phyloP scores from a whole-genome alignment of 2,888 invertebrate genomes.

The Apamea monoglypha region DNA sequence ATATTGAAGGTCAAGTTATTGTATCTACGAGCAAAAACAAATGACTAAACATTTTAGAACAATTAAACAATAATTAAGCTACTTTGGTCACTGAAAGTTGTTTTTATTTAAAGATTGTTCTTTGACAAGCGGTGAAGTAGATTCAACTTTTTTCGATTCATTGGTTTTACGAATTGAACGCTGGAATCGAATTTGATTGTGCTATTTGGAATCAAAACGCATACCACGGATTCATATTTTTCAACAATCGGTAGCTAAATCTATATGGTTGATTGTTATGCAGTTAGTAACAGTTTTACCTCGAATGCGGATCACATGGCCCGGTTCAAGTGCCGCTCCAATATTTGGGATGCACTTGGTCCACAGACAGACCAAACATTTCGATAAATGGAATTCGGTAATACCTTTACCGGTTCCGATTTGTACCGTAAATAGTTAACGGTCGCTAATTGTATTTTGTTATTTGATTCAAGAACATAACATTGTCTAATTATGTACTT shows the following conservation, averaged over 20 bases:
- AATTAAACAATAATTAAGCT: constrained; percentile 35
- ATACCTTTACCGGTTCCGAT: constrained; percentile 60
- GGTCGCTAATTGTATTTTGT: constrained; percentile 14
- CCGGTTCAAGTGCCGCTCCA: constrained; percentile 76
- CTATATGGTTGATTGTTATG: constrained; percentile 24
- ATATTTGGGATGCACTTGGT: constrained; percentile 81
- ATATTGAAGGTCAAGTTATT: constrained; percentile 25
- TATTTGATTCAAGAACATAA: constrained; percentile 5
- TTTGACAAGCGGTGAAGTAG: constrained; percentile 19
- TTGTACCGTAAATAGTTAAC: constrained; percentile 32
- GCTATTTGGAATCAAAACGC: constrained; percentile 14
- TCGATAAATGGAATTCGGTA: constrained; percentile 74
- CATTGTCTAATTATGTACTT: neutral
- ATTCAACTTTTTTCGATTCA: constrained; percentile 7
- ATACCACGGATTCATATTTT: constrained; percentile 2
- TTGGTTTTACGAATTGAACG: constrained; percentile 31
- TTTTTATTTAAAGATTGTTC: constrained; percentile 31
- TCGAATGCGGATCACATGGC: constrained; percentile 70
- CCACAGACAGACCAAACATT: constrained; percentile 75
- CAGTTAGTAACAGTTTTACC: constrained; percentile 53
- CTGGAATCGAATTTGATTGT: constrained; percentile 9
- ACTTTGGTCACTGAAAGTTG: constrained; percentile 15
- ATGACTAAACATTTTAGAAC: constrained; percentile 32
- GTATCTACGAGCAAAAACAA: constrained; percentile 24
- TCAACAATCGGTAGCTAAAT: neutral